Evolutionary conservation across 2,888 invertebrate genomes (phyloP).

Genomic region (Nephrotoma guestfalica): DNA sequence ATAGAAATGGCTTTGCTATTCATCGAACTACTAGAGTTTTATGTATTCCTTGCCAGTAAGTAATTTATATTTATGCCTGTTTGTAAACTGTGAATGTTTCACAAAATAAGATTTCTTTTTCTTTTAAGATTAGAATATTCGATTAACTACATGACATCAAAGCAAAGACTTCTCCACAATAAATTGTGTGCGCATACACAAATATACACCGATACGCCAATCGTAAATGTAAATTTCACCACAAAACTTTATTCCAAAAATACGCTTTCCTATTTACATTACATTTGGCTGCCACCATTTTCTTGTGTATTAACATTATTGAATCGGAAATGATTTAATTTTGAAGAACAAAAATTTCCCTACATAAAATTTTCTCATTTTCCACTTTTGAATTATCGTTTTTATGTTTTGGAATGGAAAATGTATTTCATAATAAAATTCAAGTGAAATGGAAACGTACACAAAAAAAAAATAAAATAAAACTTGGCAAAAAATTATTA

Average conservation of each 20-base stretch:
- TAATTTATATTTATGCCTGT: too few species aligned
- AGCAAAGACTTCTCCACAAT: too few species aligned
- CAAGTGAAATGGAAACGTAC: not conserved
- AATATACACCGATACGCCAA: not conserved
- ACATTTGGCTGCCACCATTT: not conserved
- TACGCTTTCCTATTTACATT: not conserved
- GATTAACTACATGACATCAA: too few species aligned
- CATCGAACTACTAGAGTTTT: too few species aligned
- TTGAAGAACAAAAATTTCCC: not conserved
- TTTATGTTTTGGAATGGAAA: not conserved
- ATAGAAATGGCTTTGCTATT: too few species aligned
- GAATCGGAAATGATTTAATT: not conserved
- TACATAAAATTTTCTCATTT: not conserved
- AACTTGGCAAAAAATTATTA: not conserved
- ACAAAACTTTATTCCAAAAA: not conserved
- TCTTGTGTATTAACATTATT: not conserved
- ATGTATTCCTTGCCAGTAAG: too few species aligned
- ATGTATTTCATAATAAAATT: not conserved
- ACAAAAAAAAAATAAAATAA: not conserved
- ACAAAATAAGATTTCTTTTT: too few species aligned
- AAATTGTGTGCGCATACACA: too few species aligned
- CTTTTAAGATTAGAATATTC: too few species aligned
- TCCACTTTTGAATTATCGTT: not conserved
- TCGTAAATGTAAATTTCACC: not conserved
- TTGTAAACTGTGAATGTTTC: too few species aligned